phyloP scores from a whole-genome alignment of 2,888 invertebrate genomes.

The Carcina quercana region DNA sequence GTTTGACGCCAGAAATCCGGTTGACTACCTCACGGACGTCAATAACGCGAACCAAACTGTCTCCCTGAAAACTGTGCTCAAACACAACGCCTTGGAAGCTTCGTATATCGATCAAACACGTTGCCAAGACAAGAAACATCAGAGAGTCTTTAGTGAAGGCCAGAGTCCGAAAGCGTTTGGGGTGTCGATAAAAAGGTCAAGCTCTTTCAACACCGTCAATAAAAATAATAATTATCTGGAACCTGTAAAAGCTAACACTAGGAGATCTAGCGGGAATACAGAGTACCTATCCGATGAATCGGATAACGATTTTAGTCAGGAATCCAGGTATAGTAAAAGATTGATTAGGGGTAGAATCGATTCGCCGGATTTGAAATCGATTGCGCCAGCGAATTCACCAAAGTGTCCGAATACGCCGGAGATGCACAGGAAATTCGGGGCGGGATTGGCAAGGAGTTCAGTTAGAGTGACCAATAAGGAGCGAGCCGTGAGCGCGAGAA shows the following conservation, averaged over 20 bases:
- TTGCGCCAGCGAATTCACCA: slow-evolving; percentile 61
- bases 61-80: slow-evolving; percentile 55
- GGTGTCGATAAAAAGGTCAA: slow-evolving; percentile 77
- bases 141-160: slow-evolving; percentile 42
- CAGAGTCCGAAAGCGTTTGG: slow-evolving; percentile 38
- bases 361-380: slow-evolving; percentile 60
- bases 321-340: slow-evolving; percentile 80
- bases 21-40: slow-evolving; percentile 49
- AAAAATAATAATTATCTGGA: slow-evolving; percentile 60
- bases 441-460: slow-evolving; percentile 59
- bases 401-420: slow-evolving; percentile 78
- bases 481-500: slow-evolving; percentile 75
- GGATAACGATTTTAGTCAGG: slow-evolving; percentile 48
- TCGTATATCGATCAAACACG: slow-evolving; percentile 62
- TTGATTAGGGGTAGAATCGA: slow-evolving; percentile 80
- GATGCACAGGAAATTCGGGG: slow-evolving; percentile 74
- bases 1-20: slow-evolving; percentile 60
- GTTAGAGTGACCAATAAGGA: slow-evolving; percentile 55
- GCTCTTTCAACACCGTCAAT: slow-evolving; percentile 76
- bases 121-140: slow-evolving; percentile 51
- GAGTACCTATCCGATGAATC: slow-evolving; percentile 61
- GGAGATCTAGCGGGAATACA: slow-evolving; percentile 50
- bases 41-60: slow-evolving; percentile 49
- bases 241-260: slow-evolving; percentile 29
- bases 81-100: slow-evolving; percentile 57